Conservation (phyloP, 2,888 invertebrate genomes). For the Drosophila prolongata region DNA sequence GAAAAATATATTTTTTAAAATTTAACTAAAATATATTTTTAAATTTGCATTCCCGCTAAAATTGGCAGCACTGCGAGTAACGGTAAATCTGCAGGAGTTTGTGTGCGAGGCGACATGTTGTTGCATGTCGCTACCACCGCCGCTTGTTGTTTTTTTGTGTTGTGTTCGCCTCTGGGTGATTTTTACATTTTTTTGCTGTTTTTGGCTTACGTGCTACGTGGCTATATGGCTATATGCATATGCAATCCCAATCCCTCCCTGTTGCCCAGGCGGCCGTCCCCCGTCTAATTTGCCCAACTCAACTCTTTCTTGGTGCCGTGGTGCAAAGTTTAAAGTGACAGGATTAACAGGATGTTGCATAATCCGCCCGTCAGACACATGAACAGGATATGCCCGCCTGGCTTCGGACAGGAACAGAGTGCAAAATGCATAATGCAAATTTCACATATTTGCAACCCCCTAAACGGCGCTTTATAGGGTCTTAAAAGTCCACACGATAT, state of each 20-base stretch:
- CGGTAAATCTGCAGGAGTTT: conserved; percentile 28
- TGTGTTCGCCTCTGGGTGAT: conserved; percentile 52
- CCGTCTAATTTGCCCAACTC: conserved; percentile 69
- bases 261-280: conserved; percentile 22
- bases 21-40: no score
- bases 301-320: conserved; percentile 47
- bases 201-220: conserved; percentile 39
- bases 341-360: conserved; percentile 83
- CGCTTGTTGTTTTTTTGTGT: conserved; percentile 45
- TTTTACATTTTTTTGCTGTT: conserved; percentile 58
- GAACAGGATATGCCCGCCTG: conserved; percentile 66
- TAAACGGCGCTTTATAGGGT: neutral
- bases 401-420: conserved; percentile 35
- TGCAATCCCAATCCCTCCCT: conserved; percentile 6
- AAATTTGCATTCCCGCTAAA: conserved; percentile 2
- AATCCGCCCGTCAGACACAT: conserved; percentile 74
- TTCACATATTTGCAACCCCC: conserved; percentile 44
- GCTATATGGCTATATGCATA: conserved; percentile 24
- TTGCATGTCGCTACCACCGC: conserved; percentile 56
- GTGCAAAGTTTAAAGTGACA: conserved; percentile 76
- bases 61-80: conserved; percentile 20
- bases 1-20: no score
- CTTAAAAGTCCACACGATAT: neutral
- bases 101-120: conserved; percentile 63
- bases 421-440: conserved; percentile 55